phyloP scores from a whole-genome alignment of 2,797 vertebrate genomes.

The Ataeniobius toweri region DNA sequence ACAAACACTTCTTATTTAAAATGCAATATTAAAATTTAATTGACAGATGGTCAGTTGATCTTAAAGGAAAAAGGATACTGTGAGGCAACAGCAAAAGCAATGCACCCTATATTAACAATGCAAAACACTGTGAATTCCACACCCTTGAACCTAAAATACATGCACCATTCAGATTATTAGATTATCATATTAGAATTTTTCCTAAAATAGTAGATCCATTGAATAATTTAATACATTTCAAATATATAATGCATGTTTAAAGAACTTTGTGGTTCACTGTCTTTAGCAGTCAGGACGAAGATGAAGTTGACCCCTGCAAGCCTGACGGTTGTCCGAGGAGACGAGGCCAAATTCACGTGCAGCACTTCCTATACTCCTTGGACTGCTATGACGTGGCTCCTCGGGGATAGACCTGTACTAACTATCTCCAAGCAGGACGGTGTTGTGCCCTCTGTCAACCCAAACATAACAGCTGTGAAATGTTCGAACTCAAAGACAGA shows the following conservation, averaged over 20 bases:
- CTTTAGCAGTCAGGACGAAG: constrained; percentile 24
- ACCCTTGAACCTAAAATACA: background rate
- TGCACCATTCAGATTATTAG: too few relatives aligned
- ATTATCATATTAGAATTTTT: background rate
- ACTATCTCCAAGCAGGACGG: constrained; percentile 51
- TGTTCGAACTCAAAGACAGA: constrained; percentile 3
- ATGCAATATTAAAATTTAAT: background rate
- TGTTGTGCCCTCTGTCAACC: constrained; percentile 26
- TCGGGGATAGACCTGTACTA: constrained; percentile 37
- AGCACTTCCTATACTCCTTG: constrained; percentile 44
- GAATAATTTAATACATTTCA: background rate
- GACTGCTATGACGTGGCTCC: constrained; percentile 69
- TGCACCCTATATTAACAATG: background rate
- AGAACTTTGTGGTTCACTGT: background rate
- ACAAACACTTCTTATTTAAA: constrained; percentile 30
- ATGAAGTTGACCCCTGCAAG: constrained; percentile 54
- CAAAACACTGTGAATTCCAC: background rate
- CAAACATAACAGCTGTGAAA: constrained; percentile 52
- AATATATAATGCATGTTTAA: background rate
- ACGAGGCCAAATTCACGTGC: constrained; percentile 65
- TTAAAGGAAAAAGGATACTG: background rate
- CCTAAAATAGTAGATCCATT: background rate
- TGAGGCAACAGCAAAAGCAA: background rate
- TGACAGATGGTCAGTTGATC: background rate
- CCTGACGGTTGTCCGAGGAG: constrained; percentile 55